phyloP scores from a whole-genome alignment of 2,888 invertebrate species.

The Oeneis ivallda region DNA sequence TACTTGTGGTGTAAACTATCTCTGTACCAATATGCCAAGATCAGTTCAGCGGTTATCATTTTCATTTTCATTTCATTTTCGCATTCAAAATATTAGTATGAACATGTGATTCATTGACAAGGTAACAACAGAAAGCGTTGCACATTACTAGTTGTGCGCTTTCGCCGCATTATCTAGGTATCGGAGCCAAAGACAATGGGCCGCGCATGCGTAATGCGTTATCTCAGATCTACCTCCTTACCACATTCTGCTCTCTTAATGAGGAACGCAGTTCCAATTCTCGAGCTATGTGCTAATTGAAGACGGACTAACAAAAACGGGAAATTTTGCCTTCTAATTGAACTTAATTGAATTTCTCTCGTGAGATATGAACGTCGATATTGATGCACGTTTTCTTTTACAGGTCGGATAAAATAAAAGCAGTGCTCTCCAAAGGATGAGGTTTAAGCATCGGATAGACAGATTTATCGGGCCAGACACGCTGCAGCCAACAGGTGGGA shows the following conservation, averaged over 20 bases:
- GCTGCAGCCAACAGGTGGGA: constrained; percentile 68
- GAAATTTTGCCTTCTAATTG: constrained; percentile 60
- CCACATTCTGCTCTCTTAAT: constrained; percentile 76
- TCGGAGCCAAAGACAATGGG: constrained; percentile 73
- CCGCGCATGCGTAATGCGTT: constrained; percentile 78
- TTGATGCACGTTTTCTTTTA: constrained; percentile 49
- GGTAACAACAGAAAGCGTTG: constrained; percentile 58
- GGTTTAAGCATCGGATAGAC: constrained; percentile 74
- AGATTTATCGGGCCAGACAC: constrained; percentile 65
- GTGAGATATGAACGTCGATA: constrained; percentile 30
- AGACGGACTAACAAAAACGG: constrained; percentile 47
- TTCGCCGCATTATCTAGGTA: constrained; percentile 66
- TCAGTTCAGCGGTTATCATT: too few species aligned
- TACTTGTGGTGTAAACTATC: too few species aligned
- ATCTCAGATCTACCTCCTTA: constrained; percentile 75
- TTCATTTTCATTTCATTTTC: too few species aligned
- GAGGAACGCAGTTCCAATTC: constrained; percentile 72
- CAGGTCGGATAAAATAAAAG: constrained; percentile 50
- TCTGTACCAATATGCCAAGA: too few species aligned
- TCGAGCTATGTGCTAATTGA: constrained; percentile 66
- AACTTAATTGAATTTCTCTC: constrained; percentile 53
- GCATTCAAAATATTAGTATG: background rate
- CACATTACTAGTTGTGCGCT: constrained; percentile 58
- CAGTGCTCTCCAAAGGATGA: constrained; percentile 75
- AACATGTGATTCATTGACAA: constrained; percentile 34